Percentiles rank a stretch among this genome's conserved stretches.
Conservation (phyloP, 2,113 vertebrate genomes). For the Pagrus major region DNA sequence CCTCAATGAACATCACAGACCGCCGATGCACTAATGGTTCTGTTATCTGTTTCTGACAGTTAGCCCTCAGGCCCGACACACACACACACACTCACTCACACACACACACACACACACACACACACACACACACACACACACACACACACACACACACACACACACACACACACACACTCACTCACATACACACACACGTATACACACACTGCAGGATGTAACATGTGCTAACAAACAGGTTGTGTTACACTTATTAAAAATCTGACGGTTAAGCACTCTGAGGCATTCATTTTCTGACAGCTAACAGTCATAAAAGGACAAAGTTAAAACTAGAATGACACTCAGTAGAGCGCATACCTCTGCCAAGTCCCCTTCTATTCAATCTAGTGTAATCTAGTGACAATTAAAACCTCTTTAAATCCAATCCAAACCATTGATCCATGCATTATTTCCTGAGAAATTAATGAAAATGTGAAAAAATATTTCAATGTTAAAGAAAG, state of each 20-base stretch:
- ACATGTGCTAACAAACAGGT: slow-evolving; percentile 39
- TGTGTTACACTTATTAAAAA: slow-evolving; percentile 4
- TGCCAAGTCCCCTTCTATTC: too few relatives aligned
- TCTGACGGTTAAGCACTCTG: background rate
- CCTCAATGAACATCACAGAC: slow-evolving; percentile 52
- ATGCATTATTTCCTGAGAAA: too few relatives aligned
- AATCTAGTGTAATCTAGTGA: too few relatives aligned
- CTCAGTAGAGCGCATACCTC: too few relatives aligned
- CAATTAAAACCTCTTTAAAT: too few relatives aligned
- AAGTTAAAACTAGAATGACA: too few relatives aligned
- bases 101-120: slow-evolving; percentile 18
- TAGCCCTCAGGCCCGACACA: slow-evolving; percentile 43
- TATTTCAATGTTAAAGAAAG: too few relatives aligned
- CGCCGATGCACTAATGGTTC: slow-evolving; percentile 39
- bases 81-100: slow-evolving; percentile 31
- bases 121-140: slow-evolving; percentile 12
- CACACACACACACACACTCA: slow-evolving; percentile 18
- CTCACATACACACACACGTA: slow-evolving; percentile 20
- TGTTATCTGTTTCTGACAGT: slow-evolving; percentile 63
- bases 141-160: slow-evolving; percentile 22
- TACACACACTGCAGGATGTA: slow-evolving; percentile 19
- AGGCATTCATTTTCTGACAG: background rate
- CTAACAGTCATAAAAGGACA: background rate
- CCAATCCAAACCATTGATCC: too few relatives aligned
- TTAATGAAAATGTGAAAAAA: too few relatives aligned